phyloP scores from a whole-genome alignment of 2,888 invertebrate species.

The Crematogaster levior region DNA sequence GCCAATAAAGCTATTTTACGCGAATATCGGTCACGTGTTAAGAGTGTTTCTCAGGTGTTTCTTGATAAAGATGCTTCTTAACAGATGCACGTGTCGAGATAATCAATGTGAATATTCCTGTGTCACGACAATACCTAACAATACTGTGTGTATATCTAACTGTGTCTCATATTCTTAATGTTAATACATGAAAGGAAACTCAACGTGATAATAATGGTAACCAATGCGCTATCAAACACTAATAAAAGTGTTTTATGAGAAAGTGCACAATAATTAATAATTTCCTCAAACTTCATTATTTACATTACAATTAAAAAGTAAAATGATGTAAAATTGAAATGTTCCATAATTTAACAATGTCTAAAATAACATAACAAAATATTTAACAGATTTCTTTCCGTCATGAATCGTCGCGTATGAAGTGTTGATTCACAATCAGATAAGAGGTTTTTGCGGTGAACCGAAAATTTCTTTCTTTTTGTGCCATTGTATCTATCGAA shows the following conservation, averaged over 20 bases:
- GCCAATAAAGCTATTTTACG: slow-evolving; percentile 7
- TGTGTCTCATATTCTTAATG: neutral
- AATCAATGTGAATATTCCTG: slow-evolving; percentile 20
- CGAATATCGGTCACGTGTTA: neutral
- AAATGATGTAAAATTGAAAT: neutral
- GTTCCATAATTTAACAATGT: neutral
- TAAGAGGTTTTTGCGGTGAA: neutral
- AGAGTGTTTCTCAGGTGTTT: slow-evolving; percentile 7
- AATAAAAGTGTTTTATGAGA: neutral
- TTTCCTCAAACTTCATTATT: neutral
- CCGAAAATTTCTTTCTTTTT: neutral
- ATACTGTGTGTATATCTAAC: neutral
- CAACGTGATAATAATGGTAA: neutral
- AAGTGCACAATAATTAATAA: neutral
- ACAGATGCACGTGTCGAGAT: slow-evolving; percentile 18
- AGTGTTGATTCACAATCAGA: too few species aligned
- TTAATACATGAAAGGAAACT: neutral
- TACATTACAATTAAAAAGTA: neutral
- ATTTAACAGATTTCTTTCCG: neutral
- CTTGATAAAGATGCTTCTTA: slow-evolving; percentile 43
- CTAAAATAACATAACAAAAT: too few species aligned
- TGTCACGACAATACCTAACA: neutral
- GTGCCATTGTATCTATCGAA: neutral
- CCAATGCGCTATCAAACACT: neutral
- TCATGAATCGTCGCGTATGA: neutral